Evolutionary conservation across 2,113 vertebrate genomes (phyloP).

Genomic region (Scytalopus superciliaris): DNA sequence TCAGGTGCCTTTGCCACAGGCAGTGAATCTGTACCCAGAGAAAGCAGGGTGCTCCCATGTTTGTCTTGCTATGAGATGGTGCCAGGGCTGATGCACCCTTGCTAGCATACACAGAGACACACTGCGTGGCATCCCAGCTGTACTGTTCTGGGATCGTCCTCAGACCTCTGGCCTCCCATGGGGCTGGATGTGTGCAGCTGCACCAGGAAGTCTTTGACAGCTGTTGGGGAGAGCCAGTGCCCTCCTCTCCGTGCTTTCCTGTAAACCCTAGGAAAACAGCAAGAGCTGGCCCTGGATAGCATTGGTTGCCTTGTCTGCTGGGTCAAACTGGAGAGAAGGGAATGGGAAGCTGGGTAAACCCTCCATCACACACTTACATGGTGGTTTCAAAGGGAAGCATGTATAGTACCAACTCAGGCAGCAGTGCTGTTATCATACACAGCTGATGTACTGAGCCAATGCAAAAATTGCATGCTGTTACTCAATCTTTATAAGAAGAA

Average conservation of each 20-base stretch:
- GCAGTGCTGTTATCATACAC: neutral
- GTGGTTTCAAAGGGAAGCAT: neutral
- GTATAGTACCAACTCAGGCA: accelerated
- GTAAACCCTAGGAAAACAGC: neutral
- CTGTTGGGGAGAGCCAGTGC: neutral
- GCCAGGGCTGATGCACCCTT: neutral
- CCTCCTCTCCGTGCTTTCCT: neutral
- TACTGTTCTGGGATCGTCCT: neutral
- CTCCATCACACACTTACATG: accelerated
- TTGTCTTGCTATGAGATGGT: neutral
- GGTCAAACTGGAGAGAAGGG: neutral
- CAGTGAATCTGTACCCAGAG: neutral
- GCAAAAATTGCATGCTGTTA: neutral
- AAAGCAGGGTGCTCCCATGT: neutral
- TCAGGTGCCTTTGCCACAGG: neutral
- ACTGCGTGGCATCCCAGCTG: accelerated
- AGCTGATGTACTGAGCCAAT: neutral
- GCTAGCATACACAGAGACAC: neutral
- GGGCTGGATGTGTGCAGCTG: neutral
- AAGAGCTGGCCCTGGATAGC: neutral
- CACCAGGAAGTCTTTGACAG: neutral
- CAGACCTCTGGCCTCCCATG: neutral
- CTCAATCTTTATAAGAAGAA: neutral
- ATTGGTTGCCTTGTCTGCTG: neutral
- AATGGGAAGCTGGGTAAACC: neutral